Evolutionary conservation across 2,888 invertebrate genomes (phyloP).

Genomic region (Brenthis daphne): DNA sequence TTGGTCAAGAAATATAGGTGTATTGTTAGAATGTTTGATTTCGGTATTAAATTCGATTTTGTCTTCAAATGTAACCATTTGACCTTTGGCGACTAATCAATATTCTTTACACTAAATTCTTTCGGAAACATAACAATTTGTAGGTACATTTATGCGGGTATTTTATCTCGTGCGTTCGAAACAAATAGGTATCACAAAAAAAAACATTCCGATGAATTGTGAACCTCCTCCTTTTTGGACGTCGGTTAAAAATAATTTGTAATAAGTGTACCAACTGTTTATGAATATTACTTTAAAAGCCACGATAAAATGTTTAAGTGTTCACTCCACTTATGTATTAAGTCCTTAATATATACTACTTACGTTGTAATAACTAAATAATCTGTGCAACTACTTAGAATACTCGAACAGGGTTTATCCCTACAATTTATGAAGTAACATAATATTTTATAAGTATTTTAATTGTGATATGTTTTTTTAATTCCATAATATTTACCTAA

Average conservation of each 20-base stretch:
- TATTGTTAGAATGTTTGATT: background rate
- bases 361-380: background rate
- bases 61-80: background rate
- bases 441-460: background rate
- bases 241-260: background rate
- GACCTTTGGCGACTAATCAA: constrained; percentile 2
- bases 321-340: background rate
- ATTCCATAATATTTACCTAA: constrained; percentile 74
- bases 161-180: background rate
- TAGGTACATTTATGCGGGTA: background rate
- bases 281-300: background rate
- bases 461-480: background rate
- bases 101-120: constrained; percentile 7
- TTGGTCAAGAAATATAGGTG: too few species aligned
- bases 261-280: background rate
- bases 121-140: constrained; percentile 5
- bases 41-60: background rate
- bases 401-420: constrained; percentile 2
- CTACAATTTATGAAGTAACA: background rate
- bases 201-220: too few species aligned
- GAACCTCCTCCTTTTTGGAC: too few species aligned
- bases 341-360: constrained; percentile 12
- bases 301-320: constrained; percentile 3
- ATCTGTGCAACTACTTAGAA: background rate
- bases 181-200: background rate